Evolutionary conservation across 2,888 invertebrate genomes (phyloP), one percentile per base, ranked within the genome.

Genomic region (Acronicta leporina): DNA sequence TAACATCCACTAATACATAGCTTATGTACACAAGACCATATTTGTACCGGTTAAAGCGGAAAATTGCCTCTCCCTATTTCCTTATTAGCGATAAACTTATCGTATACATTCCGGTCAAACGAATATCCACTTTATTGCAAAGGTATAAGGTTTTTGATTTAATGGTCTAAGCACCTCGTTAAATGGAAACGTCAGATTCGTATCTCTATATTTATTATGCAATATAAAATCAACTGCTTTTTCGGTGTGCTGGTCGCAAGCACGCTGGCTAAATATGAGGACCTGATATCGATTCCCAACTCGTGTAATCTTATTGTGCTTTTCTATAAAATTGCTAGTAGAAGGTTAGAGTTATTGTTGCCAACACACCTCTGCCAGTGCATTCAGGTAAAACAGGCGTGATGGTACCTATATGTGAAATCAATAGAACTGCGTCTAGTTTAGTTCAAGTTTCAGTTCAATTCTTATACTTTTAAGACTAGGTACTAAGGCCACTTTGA

Each of bases 61-160:
- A 74, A 74, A 75, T 74, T 75, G 65, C 59, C 50, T 68, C 38
- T 15, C 45, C 42, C 60, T 52, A 63, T 62, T 62, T 71, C 63
- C 57, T 71, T 46, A 74, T 73, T 70, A 64, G 48, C n/a, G 11
- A 38, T 5, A 47, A 25, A 40, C 38, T 52, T 69, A 60, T 55
- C 44, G 16, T 20, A 20, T 52, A 60, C 35, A 55, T 43, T 14
- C n/a, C 33, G 13, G 8, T 14, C 38, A 11, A 55, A 42, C 27
- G 49, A 55, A 43, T 52, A 30, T 49, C n/a, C n/a, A 65, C 65
- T 43, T 33, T 70, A 13, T 52, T 40, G 4, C 14, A 9, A 13
- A 0, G 9, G 3, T 0, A 13, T 49, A 65, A 35, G 38, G 65
- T 55, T 0, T 30, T 14, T 1, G 2, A 2, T 30, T 13, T 4